Conservation (phyloP, 2,113 vertebrate genomes). For the Nicator chloris region DNA sequence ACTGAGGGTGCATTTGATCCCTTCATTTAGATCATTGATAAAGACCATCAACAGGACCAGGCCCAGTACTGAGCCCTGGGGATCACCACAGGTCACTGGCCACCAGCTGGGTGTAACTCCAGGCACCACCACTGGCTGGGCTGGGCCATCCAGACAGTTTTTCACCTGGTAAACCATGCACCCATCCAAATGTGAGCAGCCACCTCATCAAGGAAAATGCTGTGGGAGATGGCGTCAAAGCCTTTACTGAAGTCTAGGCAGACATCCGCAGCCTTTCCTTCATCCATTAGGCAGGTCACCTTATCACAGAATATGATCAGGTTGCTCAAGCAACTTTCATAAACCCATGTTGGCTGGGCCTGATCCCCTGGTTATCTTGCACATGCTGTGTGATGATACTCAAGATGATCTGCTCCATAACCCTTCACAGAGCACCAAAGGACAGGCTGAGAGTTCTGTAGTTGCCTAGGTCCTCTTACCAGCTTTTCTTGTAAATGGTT, state of each 20-base stretch:
- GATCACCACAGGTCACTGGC: background rate
- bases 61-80: background rate
- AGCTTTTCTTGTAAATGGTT: background rate
- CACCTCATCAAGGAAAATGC: background rate
- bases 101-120: background rate
- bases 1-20: background rate
- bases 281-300: background rate
- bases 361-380: background rate
- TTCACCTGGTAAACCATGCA: background rate
- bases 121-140: background rate
- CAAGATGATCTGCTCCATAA: background rate
- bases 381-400: background rate
- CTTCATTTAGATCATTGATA: background rate
- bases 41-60: background rate
- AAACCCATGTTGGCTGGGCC: background rate
- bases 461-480: background rate
- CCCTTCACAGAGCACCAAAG: background rate
- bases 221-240: background rate
- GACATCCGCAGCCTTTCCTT: background rate
- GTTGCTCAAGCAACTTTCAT: background rate
- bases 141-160: background rate
- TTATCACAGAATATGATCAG: background rate
- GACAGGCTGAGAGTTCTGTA: background rate
- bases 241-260: background rate
- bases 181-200: background rate